Percentiles rank a stretch among this genome's conserved stretches.
These are phyloP conservation scores for Holothuria scabra DNA, from an alignment of 53 echinoderm and acorn worm genomes.

Conservation along the genomic window DNA sequence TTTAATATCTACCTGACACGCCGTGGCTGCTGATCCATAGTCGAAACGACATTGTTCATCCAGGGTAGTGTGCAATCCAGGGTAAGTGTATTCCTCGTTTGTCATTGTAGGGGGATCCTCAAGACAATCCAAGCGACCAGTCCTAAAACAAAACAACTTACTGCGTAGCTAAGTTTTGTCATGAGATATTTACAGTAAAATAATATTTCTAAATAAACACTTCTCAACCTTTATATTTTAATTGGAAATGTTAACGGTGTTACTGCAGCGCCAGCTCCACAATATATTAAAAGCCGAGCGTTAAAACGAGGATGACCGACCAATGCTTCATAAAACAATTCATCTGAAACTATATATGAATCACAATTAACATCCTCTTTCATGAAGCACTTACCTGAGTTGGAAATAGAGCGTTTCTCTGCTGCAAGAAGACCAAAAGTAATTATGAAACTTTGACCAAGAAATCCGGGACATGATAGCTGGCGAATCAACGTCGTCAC, in stretches of 20 bases:
- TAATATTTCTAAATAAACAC: too few relatives aligned
- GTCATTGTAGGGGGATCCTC: neutral
- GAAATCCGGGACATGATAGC: constrained; percentile 21
- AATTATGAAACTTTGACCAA: constrained; percentile 25
- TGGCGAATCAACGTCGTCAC: constrained; percentile 21
- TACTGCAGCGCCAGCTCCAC: too few relatives aligned
- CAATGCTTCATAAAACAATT: too few relatives aligned
- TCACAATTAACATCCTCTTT: too few relatives aligned
- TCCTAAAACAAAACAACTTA: neutral
- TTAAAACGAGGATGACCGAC: too few relatives aligned
- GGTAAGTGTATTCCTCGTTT: neutral
- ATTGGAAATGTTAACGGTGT: too few relatives aligned
- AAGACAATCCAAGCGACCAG: constrained; percentile 8
- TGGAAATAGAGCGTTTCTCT: neutral
- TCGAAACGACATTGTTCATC: constrained; percentile 32
- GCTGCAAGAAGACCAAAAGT: constrained; percentile 32
- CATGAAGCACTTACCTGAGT: neutral
- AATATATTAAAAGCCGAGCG: too few relatives aligned
- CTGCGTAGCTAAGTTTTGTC: neutral
- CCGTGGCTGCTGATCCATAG: constrained; percentile 20
- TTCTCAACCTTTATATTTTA: too few relatives aligned
- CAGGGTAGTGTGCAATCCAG: neutral
- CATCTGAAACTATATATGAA: too few relatives aligned
- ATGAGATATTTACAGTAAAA: too few relatives aligned
- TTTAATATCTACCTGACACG: constrained; percentile 19